A percentile compares a stretch with the other conserved stretches of the same genome.
These are phyloP conservation scores for Brachycybe producta DNA, from an alignment of 2,888 invertebrate genomes.

Conservation along the genomic window DNA sequence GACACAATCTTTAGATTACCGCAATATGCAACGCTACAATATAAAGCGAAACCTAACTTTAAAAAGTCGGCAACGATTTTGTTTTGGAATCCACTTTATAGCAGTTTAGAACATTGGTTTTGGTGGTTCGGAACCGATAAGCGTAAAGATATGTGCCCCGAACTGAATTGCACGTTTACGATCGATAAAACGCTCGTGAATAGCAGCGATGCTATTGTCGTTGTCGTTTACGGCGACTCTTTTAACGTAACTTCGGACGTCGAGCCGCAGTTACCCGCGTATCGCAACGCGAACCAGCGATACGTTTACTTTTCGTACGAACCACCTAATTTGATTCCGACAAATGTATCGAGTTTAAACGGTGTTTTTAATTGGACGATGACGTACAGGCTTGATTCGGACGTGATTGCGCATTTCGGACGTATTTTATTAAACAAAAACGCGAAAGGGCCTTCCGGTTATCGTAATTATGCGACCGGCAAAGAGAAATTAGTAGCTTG, in stretches of 20 bases:
- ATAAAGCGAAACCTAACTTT: not conserved
- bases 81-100: not conserved
- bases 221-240: slow-evolving; percentile 1
- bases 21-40: not conserved
- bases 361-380: slow-evolving; percentile 19
- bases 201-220: slow-evolving; percentile 8
- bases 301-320: slow-evolving; percentile 12
- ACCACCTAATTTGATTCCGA: not conserved
- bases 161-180: slow-evolving; percentile 1
- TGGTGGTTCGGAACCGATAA: not conserved
- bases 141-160: not conserved
- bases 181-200: not conserved
- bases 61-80: not conserved
- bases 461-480: slow-evolving; percentile 3
- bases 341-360: not conserved
- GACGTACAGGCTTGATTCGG: slow-evolving; percentile 17
- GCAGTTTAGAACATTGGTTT: not conserved
- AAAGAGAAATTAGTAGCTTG: slow-evolving; percentile 25
- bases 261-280: not conserved
- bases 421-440: not conserved
- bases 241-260: not conserved
- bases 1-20: not conserved
- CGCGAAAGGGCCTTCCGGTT: not conserved
- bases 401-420: slow-evolving; percentile 7
- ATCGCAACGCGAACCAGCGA: slow-evolving; percentile 3